phyloP scores from a whole-genome alignment of 2,113 vertebrate species.

The Rhizomys pruinosus region DNA sequence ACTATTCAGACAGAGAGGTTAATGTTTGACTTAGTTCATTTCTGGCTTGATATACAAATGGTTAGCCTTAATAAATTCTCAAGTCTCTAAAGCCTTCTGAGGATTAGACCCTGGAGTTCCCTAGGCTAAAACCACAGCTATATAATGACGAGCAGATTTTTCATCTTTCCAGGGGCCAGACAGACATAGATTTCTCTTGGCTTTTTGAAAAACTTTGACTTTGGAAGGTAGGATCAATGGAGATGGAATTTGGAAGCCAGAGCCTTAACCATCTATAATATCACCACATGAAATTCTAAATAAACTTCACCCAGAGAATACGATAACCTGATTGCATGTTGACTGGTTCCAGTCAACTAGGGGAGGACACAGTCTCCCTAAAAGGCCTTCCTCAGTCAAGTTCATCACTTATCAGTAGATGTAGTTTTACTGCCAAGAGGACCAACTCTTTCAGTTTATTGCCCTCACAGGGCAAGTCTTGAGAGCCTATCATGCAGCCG shows the following conservation, averaged over 20 bases:
- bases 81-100: conserved; percentile 29
- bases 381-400: conserved; percentile 9
- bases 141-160: not conserved
- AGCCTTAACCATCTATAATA: not conserved
- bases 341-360: conserved; percentile 26
- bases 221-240: not conserved
- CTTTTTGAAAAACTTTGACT: not conserved
- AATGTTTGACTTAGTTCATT: conserved; percentile 79
- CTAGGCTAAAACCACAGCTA: not conserved
- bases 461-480: no score
- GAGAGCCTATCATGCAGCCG: not conserved
- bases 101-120: conserved; percentile 18
- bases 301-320: conserved; percentile 17
- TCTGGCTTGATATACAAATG: conserved; percentile 56
- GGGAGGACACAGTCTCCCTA: not conserved
- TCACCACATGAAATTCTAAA: conserved; percentile 46
- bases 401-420: conserved; percentile 33
- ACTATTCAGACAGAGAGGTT: conserved; percentile 69
- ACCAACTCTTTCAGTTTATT: conserved; percentile 24
- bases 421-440: conserved; percentile 23
- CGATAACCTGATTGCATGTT: not conserved
- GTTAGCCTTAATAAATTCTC: conserved; percentile 42
- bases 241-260: not conserved
- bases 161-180: not conserved
- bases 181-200: not conserved